Evolutionary conservation across 2,113 vertebrate species (phyloP), one percentile per base, ranked within the genome.

Genomic region (Irena cyanogastra): DNA sequence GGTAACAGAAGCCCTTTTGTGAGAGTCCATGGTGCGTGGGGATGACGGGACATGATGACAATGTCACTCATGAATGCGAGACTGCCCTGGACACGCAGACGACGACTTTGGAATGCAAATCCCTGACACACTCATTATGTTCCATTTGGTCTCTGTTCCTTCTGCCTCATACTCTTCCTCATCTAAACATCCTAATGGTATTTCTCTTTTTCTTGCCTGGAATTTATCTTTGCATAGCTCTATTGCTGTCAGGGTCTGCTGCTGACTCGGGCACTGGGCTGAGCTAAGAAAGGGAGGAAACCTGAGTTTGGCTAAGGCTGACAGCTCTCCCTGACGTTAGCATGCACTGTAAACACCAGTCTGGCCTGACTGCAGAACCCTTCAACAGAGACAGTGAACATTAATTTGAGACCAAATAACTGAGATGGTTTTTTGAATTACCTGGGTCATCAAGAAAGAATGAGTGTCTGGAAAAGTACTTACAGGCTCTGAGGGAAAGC

Each of bases 91-190:
- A 80, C 59, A 37, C 5, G 3, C 53, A 77, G 71, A 44, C 17
- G 0, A 16, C 47, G 61, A 26, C 89, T 96, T 93, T 88, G 90
- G 93, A 92, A 83, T 94, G 85, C 76, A 95, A 86, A 87, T 93
- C 63, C 16, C 4, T 8, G 11, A 75, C 64, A 60, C 44, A 14
- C 69, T 93, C 64, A 47, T 77, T 71, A n/a, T 69, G 47, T 71
- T 92, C 79, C 39, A 9, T 69, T 77, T 66, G 21, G 54, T 47
- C 31, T 83, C 33, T 74, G 60, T 52, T 63, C 21, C 1, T 83
- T 78, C 79, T 93, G 45, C 83, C 63, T 86, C 56, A 41, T 35
- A 21, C 35, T 52, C 63, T 63, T 70, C 56, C 66, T 50, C 15
- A 3, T 23, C 35, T 60, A 39, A 83, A 83, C 41, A 78, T 18